Conservation (phyloP, 2,888 invertebrate genomes). For the Microctonus brassicae region DNA sequence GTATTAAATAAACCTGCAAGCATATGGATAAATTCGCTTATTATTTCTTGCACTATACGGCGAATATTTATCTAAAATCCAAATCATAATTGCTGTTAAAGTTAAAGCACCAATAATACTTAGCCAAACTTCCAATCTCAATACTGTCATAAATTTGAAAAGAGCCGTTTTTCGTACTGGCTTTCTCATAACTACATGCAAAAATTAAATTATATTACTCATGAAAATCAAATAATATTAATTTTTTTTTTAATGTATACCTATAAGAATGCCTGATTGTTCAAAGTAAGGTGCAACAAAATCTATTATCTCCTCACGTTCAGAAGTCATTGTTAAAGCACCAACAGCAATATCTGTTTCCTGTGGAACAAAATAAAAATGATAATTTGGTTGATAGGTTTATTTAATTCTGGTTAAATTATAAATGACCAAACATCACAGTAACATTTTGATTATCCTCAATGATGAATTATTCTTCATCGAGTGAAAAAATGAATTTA, state of each 20-base stretch:
- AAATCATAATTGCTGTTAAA: conserved; percentile 88
- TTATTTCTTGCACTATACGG: conserved; percentile 91
- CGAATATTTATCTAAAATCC: conserved; percentile 90
- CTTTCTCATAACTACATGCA: conserved; percentile 82
- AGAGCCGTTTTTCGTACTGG: conserved; percentile 85
- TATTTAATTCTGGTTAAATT: too few species aligned
- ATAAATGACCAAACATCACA: too few species aligned
- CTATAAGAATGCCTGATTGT: conserved; percentile 91
- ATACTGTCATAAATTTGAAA: conserved; percentile 94
- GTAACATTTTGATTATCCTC: too few species aligned
- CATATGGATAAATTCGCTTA: conserved; percentile 83
- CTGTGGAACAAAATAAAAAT: conserved; percentile 67
- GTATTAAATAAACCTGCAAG: conserved; percentile 73
- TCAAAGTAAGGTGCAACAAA: conserved; percentile 93
- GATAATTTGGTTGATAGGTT: too few species aligned
- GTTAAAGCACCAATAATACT: conserved; percentile 87
- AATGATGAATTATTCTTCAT: too few species aligned
- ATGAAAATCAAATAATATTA: not conserved
- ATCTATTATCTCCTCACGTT: conserved; percentile 90
- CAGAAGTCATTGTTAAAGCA: conserved; percentile 90
- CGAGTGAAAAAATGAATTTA: too few species aligned
- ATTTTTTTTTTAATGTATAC: conserved; percentile 67
- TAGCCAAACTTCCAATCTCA: conserved; percentile 89
- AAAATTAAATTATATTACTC: conserved; percentile 25
- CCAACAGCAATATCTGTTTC: conserved; percentile 87